phyloP scores from a whole-genome alignment of 2,797 vertebrate species.

The Calcarius lapponicus region DNA sequence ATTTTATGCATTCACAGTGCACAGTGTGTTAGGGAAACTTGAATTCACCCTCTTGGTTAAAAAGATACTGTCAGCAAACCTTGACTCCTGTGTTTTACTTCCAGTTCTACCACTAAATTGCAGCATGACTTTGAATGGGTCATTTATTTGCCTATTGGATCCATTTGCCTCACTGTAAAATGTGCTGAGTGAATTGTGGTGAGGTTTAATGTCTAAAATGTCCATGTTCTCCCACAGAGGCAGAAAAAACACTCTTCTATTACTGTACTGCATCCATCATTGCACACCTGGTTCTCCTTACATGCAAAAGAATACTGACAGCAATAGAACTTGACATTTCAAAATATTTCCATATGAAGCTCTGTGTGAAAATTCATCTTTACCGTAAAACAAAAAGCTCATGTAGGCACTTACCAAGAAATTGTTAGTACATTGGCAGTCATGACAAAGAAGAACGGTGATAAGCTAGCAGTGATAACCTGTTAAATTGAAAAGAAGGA shows the following conservation, averaged over 20 bases:
- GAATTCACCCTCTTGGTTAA: not conserved
- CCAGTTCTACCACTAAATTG: not conserved
- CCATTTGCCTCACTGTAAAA: conserved; percentile 9
- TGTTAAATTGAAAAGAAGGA: conserved; percentile 68
- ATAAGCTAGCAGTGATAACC: conserved; percentile 85
- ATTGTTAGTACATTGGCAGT: conserved; percentile 74
- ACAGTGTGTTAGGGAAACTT: not conserved
- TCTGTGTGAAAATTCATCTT: not conserved
- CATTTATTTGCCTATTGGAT: conserved; percentile 7
- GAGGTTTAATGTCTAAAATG: not conserved
- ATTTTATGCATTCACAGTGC: not conserved
- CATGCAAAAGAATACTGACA: not conserved
- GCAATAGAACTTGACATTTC: not conserved
- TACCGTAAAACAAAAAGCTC: not conserved
- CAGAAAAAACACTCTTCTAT: not conserved
- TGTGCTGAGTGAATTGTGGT: not conserved
- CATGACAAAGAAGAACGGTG: conserved; percentile 83
- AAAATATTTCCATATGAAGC: conserved; percentile 4
- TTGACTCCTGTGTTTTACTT: not conserved
- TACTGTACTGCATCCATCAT: not conserved
- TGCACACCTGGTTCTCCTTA: conserved; percentile 23
- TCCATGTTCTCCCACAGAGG: not conserved
- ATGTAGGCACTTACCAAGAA: conserved; percentile 83
- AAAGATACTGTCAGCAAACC: not conserved
- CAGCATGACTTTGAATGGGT: not conserved